Conservation (phyloP, 2,113 vertebrate species). For the Felis chaus region DNA sequence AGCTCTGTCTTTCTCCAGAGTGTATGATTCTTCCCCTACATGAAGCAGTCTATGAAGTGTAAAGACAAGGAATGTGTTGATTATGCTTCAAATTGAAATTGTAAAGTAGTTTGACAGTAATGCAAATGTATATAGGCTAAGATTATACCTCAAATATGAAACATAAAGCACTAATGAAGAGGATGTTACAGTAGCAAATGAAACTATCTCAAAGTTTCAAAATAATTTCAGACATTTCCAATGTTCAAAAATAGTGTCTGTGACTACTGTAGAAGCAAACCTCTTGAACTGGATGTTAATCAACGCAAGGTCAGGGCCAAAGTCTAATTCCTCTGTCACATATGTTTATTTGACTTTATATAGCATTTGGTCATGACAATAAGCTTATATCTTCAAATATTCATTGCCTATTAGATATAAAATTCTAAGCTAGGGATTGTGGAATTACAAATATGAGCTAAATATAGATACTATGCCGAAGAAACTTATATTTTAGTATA, state of each 20-base stretch:
- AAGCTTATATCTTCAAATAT: neutral
- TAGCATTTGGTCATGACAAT: neutral
- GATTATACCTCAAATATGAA: neutral
- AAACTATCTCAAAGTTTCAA: neutral
- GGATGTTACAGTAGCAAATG: neutral
- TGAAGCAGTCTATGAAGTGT: neutral
- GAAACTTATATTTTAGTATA: neutral
- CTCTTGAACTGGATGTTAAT: neutral
- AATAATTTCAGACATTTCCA: neutral
- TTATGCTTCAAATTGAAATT: neutral
- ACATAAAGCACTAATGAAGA: neutral
- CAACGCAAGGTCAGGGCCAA: neutral
- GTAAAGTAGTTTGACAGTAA: neutral
- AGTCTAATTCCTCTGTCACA: neutral
- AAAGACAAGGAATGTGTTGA: neutral
- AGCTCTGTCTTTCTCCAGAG: neutral
- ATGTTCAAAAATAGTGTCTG: neutral
- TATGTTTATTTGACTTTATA: neutral
- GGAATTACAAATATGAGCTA: neutral
- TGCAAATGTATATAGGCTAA: neutral
- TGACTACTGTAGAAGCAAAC: neutral
- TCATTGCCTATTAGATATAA: neutral
- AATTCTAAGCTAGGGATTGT: neutral
- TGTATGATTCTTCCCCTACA: neutral
- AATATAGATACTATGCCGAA: neutral